Conservation (phyloP, 2,113 vertebrate species). For the Acrocephalus kingi region DNA sequence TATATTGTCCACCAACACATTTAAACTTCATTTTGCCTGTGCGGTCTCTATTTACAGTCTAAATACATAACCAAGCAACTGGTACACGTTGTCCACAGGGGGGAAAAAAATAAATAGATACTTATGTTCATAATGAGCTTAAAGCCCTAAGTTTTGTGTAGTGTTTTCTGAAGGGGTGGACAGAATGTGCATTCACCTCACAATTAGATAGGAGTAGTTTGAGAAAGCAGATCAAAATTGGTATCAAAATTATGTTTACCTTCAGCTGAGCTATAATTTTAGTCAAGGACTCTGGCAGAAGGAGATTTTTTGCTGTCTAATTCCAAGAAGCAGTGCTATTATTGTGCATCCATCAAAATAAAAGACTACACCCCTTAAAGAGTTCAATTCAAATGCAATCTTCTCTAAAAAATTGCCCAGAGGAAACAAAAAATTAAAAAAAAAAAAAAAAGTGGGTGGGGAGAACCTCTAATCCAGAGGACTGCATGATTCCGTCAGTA, state of each 20-base stretch:
- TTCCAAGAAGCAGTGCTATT: background rate
- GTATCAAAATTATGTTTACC: background rate
- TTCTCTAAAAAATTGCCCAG: background rate
- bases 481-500: background rate
- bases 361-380: background rate
- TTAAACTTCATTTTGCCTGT: background rate
- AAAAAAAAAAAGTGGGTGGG: too few relatives aligned
- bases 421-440: too few relatives aligned
- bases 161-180: background rate
- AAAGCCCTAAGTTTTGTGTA: background rate
- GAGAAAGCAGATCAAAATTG: background rate
- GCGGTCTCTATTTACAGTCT: background rate
- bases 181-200: background rate
- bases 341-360: background rate
- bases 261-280: background rate
- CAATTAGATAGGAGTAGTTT: background rate
- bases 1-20: background rate
- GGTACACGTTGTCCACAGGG: background rate
- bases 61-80: background rate
- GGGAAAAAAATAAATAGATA: background rate
- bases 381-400: background rate
- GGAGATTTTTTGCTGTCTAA: background rate
- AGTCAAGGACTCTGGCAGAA: background rate
- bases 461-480: background rate
- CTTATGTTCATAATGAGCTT: background rate